phyloP scores from a whole-genome alignment of 2,888 invertebrate genomes.

The Drosophila histrio region DNA sequence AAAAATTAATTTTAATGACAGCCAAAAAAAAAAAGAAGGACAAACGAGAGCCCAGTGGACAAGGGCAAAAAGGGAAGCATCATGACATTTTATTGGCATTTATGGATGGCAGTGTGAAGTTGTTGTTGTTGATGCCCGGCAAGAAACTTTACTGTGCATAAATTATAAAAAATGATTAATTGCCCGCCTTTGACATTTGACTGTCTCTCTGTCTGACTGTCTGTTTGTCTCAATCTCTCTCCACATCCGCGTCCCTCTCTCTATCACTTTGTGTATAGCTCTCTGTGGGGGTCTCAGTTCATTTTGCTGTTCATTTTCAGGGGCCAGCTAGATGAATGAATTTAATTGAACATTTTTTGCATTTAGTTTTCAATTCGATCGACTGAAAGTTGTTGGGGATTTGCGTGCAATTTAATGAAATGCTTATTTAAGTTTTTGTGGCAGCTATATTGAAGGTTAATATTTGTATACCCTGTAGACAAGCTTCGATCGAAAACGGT shows the following conservation, averaged over 20 bases:
- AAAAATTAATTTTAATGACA: conserved; percentile 62
- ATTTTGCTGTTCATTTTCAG: background rate
- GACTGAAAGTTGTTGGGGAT: conserved; percentile 2
- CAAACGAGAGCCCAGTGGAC: background rate
- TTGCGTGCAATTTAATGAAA: background rate
- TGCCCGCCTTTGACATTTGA: conserved; percentile 53
- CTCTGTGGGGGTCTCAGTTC: background rate
- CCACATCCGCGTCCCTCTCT: background rate
- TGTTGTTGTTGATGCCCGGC: conserved; percentile 32
- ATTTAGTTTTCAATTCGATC: background rate
- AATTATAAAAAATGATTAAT: conserved; percentile 72
- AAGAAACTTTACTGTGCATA: conserved; percentile 51
- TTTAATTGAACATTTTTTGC: conserved; percentile 39
- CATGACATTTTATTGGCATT: conserved; percentile 59
- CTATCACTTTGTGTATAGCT: background rate
- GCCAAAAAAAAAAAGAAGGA: conserved; percentile 22
- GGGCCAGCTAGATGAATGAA: conserved; percentile 7
- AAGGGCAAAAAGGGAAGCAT: conserved; percentile 4
- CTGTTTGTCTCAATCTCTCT: background rate
- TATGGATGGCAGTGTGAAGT: conserved; percentile 51
- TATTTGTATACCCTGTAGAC: background rate
- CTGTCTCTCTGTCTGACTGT: conserved; percentile 11
- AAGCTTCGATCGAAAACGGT: no score
- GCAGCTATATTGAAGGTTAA: background rate
- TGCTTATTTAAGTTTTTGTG: conserved; percentile 14